Evolutionary conservation across 1,140 invertebrate species (phyloP).

Genomic region (Zophobas morio): DNA sequence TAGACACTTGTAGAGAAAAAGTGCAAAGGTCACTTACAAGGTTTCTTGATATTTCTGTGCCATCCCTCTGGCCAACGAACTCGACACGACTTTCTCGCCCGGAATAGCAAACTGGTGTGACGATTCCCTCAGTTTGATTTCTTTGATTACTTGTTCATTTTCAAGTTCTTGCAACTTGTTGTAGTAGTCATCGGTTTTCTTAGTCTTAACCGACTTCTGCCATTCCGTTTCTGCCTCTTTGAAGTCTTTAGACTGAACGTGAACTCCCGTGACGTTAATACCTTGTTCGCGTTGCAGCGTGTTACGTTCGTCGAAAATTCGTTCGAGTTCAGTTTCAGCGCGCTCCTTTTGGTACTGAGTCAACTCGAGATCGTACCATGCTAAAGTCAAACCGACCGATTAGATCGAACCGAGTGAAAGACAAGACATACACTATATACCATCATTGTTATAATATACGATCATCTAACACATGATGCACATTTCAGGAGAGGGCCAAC

Average conservation of each 20-base stretch:
- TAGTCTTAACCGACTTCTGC: conserved; percentile 85
- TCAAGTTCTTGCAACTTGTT: conserved; percentile 87
- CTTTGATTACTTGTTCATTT: conserved; percentile 87
- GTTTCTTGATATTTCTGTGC: conserved; percentile 87
- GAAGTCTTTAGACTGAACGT: conserved; percentile 74
- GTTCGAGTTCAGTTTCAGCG: conserved; percentile 87
- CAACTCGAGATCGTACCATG: conserved; percentile 93
- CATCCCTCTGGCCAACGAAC: conserved; percentile 87
- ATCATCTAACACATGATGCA: conserved; percentile 38
- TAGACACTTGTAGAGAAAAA: conserved; percentile 18
- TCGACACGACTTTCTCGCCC: conserved; percentile 83
- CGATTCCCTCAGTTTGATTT: conserved; percentile 81
- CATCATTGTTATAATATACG: neutral
- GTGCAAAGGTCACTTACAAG: conserved; percentile 76
- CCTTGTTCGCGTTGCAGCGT: conserved; percentile 76
- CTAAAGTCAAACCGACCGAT: conserved; percentile 71
- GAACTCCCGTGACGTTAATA: conserved; percentile 67
- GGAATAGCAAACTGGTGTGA: conserved; percentile 88
- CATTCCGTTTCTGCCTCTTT: conserved; percentile 86
- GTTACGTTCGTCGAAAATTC: conserved; percentile 88
- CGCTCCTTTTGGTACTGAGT: conserved; percentile 87
- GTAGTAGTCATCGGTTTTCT: conserved; percentile 89
- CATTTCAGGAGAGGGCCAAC: conserved; percentile 7
- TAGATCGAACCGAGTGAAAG: conserved; percentile 1
- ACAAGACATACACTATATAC: conserved; percentile 15